Percentiles rank a stretch among this genome's conserved stretches.
Conservation (phyloP, 2,888 invertebrate genomes). For the Molorchus minor region DNA sequence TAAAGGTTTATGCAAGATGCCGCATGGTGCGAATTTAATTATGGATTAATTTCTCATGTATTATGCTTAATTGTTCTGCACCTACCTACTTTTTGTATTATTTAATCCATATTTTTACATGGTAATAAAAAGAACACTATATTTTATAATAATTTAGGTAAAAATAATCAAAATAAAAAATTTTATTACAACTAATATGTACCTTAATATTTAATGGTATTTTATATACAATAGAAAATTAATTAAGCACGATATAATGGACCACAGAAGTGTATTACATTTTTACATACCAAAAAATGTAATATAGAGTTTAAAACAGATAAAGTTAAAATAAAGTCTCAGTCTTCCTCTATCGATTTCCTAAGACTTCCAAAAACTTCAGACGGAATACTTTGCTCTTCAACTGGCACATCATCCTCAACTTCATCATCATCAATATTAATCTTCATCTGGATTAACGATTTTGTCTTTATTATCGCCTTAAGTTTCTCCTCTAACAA, state of each 20-base stretch:
- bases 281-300: too few species aligned
- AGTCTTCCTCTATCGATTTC: slow-evolving; percentile 44
- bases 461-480: slow-evolving; percentile 76
- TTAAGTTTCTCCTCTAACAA: slow-evolving; percentile 88
- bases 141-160: background rate
- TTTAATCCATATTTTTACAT: too few species aligned
- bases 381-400: slow-evolving; percentile 85
- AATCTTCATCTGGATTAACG: slow-evolving; percentile 88
- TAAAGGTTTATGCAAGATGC: too few species aligned
- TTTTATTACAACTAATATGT: background rate
- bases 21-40: too few species aligned
- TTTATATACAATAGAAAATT: too few species aligned
- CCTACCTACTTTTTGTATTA: too few species aligned
- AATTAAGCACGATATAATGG: too few species aligned
- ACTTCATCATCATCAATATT: slow-evolving; percentile 76
- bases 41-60: too few species aligned
- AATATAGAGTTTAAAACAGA: background rate
- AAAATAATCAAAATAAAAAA: background rate
- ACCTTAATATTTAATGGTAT: background rate
- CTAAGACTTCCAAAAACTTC: slow-evolving; percentile 91
- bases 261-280: too few species aligned
- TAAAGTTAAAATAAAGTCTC: background rate
- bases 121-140: too few species aligned
- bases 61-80: too few species aligned
- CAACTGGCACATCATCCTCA: slow-evolving; percentile 75